phyloP scores from a whole-genome alignment of 2,797 vertebrate genomes.

The Hydrophis major region DNA sequence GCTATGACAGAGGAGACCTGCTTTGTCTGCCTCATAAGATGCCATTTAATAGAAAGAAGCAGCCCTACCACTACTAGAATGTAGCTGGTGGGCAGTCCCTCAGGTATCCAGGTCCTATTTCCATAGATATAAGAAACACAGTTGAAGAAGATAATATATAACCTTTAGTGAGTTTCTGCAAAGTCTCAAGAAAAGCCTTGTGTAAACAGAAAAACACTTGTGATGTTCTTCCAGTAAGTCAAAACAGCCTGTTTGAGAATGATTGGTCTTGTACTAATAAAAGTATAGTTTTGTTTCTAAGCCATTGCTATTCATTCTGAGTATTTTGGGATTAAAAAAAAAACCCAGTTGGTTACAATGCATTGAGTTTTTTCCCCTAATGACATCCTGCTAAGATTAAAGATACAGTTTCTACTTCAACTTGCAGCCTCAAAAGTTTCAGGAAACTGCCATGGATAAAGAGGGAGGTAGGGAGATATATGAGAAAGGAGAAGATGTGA shows the following conservation, averaged over 20 bases:
- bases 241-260: not conserved
- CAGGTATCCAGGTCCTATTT: not conserved
- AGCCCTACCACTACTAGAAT: not conserved
- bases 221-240: not conserved
- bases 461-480: not conserved
- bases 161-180: not conserved
- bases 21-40: not conserved
- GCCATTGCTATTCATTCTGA: not conserved
- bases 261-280: not conserved
- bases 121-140: not conserved
- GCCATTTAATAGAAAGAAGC: not conserved
- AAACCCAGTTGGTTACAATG: not conserved
- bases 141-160: not conserved
- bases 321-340: not conserved
- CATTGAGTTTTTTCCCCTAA: not conserved
- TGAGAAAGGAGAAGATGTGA: not conserved
- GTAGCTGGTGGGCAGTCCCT: not conserved
- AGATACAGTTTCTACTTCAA: not conserved
- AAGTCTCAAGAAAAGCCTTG: not conserved
- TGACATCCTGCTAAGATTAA: not conserved
- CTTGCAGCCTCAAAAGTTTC: not conserved
- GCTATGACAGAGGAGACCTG: not conserved
- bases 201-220: not conserved
- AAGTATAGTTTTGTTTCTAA: not conserved
- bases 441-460: not conserved